These are phyloP conservation scores for Sebastes schlegelii DNA, from an alignment of 2,113 vertebrate genomes.

Conservation along the genomic window DNA sequence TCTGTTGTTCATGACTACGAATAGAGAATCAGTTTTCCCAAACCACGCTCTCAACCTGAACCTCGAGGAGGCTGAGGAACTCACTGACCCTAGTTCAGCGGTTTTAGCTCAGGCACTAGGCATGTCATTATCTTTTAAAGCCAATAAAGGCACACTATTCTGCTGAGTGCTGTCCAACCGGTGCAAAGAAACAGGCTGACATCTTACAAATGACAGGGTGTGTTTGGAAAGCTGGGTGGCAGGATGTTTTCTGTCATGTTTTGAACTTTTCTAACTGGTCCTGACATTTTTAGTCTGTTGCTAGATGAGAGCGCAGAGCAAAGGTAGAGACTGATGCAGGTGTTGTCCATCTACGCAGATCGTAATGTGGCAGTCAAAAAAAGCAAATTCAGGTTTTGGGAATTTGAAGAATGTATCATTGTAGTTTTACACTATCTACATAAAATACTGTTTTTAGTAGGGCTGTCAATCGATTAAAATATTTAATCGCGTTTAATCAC, in stretches of 20 bases:
- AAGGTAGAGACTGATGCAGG: conserved; percentile 6
- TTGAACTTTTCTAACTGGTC: conserved; percentile 60
- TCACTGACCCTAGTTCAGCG: conserved; percentile 58
- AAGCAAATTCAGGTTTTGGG: neutral
- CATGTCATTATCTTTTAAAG: conserved; percentile 78
- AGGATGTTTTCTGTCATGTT: conserved; percentile 54
- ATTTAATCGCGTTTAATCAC: too few species aligned
- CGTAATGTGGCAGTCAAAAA: neutral
- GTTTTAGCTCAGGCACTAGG: conserved; percentile 49
- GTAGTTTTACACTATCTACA: neutral
- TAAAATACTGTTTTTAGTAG: neutral
- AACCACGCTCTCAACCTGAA: conserved; percentile 43
- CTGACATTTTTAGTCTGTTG: conserved; percentile 61
- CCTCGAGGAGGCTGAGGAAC: conserved; percentile 34
- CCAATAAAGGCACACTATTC: conserved; percentile 69
- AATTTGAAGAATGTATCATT: neutral
- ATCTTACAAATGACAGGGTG: conserved; percentile 63
- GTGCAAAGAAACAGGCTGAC: conserved; percentile 51
- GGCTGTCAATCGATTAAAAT: too few species aligned
- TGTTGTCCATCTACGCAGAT: neutral
- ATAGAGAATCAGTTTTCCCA: conserved; percentile 27
- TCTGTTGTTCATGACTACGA: conserved; percentile 30
- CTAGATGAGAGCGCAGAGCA: conserved; percentile 21
- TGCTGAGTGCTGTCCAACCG: conserved; percentile 56
- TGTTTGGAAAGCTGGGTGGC: conserved; percentile 62